Conservation (phyloP, 2,113 vertebrate species). For the Lepisosteus osseus region DNA sequence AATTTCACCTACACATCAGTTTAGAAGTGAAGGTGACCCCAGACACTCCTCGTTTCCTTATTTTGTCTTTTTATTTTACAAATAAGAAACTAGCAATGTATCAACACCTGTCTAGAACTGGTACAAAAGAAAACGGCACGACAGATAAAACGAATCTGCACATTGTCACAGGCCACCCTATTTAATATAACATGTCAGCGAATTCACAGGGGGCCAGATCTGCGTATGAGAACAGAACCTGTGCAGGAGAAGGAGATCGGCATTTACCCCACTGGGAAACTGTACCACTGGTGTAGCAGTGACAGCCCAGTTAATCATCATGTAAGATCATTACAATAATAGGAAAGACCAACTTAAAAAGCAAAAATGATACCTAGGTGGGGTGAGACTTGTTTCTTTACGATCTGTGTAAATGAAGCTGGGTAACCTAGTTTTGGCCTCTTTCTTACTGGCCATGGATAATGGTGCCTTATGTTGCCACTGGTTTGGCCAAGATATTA, state of each 20-base stretch:
- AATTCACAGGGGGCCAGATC: slow-evolving; percentile 33
- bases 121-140: slow-evolving; percentile 32
- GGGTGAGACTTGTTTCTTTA: too few relatives aligned
- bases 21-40: neutral
- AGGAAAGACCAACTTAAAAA: too few relatives aligned
- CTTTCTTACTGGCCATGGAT: too few relatives aligned
- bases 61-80: neutral
- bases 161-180: slow-evolving; percentile 34
- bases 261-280: neutral
- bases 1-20: neutral
- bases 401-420: too few relatives aligned
- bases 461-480: too few relatives aligned
- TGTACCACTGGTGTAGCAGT: too few relatives aligned
- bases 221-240: slow-evolving; percentile 18
- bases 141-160: slow-evolving; percentile 32
- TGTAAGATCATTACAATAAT: too few relatives aligned
- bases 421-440: too few relatives aligned
- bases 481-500: too few relatives aligned
- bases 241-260: neutral
- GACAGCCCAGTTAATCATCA: too few relatives aligned
- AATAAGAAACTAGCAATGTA: slow-evolving; percentile 22
- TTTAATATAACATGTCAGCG: slow-evolving; percentile 48
- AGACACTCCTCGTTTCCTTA: neutral
- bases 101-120: slow-evolving; percentile 39
- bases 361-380: too few relatives aligned